These are phyloP conservation scores for Oceanodroma tethys DNA, from an alignment of 2,113 vertebrate species.

Conservation along the genomic window DNA sequence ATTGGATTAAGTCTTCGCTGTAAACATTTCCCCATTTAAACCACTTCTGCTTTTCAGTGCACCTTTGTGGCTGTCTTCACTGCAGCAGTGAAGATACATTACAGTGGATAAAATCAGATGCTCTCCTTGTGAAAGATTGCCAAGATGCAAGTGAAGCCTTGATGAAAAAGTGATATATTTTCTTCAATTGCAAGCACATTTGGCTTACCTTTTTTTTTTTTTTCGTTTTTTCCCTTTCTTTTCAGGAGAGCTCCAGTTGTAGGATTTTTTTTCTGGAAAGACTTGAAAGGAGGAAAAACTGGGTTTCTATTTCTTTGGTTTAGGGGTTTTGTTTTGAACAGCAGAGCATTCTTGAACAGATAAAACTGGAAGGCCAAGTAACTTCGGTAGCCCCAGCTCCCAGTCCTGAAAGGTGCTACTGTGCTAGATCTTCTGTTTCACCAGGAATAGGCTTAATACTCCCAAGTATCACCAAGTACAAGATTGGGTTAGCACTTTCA, in stretches of 20 bases:
- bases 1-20: neutral
- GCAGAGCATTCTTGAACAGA: neutral
- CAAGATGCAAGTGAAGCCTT: neutral
- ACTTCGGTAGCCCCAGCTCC: neutral
- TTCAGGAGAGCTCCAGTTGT: neutral
- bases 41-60: neutral
- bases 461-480: neutral
- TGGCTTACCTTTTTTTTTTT: neutral
- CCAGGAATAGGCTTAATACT: neutral
- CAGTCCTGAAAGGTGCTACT: neutral
- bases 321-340: neutral
- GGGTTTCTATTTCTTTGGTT: neutral
- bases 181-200: neutral
- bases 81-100: neutral
- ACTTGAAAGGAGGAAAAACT: neutral
- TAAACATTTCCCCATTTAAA: neutral
- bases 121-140: neutral
- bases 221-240: neutral
- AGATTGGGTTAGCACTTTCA: neutral
- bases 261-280: neutral
- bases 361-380: neutral
- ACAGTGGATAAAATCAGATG: neutral
- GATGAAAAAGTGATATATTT: neutral
- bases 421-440: neutral
- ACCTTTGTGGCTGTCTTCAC: neutral